Conservation (phyloP, 2,797 vertebrate species). For the Pantherophis alleghaniensis region DNA sequence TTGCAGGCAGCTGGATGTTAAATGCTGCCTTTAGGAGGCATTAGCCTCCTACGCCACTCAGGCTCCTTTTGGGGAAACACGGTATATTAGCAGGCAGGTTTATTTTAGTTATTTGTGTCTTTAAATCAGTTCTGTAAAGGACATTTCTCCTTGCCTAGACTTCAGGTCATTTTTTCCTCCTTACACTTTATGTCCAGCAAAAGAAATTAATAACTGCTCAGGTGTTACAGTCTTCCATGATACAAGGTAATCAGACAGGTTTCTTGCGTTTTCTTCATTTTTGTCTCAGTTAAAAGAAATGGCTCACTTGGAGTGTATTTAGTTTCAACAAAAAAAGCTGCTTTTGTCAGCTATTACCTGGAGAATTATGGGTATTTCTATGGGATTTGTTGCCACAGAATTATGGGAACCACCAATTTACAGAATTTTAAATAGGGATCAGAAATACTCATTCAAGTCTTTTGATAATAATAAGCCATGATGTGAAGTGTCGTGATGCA, state of each 20-base stretch:
- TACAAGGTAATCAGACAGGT: not conserved
- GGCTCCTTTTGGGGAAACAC: too few species aligned
- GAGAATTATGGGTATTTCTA: not conserved
- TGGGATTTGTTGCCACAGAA: not conserved
- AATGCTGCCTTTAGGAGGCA: too few species aligned
- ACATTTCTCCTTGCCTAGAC: not conserved
- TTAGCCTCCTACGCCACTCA: too few species aligned
- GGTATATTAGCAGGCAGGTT: not conserved
- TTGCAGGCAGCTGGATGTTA: too few species aligned
- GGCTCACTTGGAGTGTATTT: not conserved
- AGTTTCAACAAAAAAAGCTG: not conserved
- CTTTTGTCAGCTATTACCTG: not conserved
- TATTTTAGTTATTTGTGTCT: not conserved
- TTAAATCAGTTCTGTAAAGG: not conserved
- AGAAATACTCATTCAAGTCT: not conserved
- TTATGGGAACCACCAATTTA: not conserved
- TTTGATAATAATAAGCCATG: not conserved
- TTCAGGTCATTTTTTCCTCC: not conserved
- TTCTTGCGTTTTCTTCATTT: not conserved
- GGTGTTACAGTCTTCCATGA: not conserved
- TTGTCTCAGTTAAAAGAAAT: not conserved
- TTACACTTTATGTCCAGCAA: not conserved
- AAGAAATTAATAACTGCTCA: not conserved
- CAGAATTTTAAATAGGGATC: not conserved
- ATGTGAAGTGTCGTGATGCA: not conserved